A percentile compares a stretch with the other conserved stretches of the same genome.
These are phyloP conservation scores for Ivindomyrus marchei DNA, from an alignment of 2,113 vertebrate species.

Conservation along the genomic window DNA sequence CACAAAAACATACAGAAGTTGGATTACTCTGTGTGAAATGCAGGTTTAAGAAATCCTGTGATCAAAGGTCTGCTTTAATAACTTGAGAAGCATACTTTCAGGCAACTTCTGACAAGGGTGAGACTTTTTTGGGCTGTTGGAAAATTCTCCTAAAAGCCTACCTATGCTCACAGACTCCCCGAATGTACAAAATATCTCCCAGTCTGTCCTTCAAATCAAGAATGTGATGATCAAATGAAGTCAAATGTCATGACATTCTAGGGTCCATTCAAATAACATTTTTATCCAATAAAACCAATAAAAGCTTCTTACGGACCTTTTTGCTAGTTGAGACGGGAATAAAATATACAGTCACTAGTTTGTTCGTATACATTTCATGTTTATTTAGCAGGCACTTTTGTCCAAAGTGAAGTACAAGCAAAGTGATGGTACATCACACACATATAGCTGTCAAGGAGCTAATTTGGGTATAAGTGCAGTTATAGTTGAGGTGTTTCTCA, in stretches of 20 bases:
- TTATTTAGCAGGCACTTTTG: neutral
- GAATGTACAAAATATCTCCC: neutral
- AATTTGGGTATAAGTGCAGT: neutral
- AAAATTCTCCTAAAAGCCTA: neutral
- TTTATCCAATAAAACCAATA: neutral
- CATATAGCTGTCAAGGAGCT: neutral
- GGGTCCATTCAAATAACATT: neutral
- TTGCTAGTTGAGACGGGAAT: neutral
- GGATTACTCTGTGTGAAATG: neutral
- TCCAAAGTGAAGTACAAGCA: neutral
- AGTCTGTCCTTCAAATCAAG: neutral
- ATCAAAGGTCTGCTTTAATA: neutral
- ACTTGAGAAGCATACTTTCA: neutral
- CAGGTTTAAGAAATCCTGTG: neutral
- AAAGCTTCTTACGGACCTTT: neutral
- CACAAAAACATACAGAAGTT: neutral
- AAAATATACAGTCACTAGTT: neutral
- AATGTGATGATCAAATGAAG: neutral
- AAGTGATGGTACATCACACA: neutral
- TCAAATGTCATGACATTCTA: neutral
- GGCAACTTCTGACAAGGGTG: neutral
- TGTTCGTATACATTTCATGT: neutral
- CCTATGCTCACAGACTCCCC: neutral
- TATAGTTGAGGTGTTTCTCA: neutral
- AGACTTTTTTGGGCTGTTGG: neutral